A percentile compares a stretch with the other conserved stretches of the same genome.
These are phyloP conservation scores for Formicarius rufipectus DNA, from an alignment of 2,113 vertebrate genomes.

Conservation along the genomic window DNA sequence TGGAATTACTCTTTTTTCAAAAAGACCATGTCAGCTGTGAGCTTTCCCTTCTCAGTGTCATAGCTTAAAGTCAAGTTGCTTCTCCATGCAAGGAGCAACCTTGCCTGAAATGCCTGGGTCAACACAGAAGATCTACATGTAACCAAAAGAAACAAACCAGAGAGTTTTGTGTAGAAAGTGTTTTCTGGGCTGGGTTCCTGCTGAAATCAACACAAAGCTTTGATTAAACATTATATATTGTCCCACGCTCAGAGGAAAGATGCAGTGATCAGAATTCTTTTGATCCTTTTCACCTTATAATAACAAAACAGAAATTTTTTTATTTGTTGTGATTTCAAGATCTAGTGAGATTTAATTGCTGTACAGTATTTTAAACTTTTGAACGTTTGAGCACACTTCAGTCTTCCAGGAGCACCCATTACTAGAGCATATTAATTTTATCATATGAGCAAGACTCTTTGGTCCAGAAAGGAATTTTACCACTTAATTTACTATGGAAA, in stretches of 20 bases:
- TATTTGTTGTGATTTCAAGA: neutral
- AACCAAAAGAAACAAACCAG: slow-evolving; percentile 12
- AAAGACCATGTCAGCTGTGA: neutral
- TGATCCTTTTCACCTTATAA: neutral
- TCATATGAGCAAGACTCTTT: neutral
- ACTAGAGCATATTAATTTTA: neutral
- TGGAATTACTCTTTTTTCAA: neutral
- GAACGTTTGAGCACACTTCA: neutral
- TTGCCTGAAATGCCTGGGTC: neutral
- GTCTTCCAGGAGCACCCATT: neutral
- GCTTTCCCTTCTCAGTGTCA: neutral
- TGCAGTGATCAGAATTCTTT: neutral
- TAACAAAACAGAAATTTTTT: neutral
- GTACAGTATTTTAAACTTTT: neutral
- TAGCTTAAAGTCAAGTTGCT: neutral
- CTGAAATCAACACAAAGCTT: neutral
- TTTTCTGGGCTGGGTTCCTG: neutral
- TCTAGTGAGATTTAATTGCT: neutral
- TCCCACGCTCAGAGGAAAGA: neutral
- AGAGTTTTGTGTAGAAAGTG: neutral
- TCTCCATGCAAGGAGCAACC: neutral
- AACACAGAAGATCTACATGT: neutral
- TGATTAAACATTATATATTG: neutral
- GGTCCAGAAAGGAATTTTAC: neutral
- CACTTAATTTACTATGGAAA: neutral